phyloP scores from a whole-genome alignment of 1,140 invertebrate species.

The Eulimnadia texana region DNA sequence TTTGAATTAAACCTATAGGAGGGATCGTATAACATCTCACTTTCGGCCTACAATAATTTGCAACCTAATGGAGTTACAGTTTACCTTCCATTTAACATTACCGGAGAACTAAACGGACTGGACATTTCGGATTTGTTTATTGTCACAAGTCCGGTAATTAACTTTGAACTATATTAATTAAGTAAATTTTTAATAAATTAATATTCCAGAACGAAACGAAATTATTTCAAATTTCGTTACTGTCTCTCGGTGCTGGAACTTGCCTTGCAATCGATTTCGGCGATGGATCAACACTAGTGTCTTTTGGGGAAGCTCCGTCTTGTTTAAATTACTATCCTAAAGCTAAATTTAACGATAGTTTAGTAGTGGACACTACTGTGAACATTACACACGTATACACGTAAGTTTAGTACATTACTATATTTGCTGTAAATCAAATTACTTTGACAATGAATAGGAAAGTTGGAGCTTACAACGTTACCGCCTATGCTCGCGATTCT shows the following conservation, averaged over 20 bases:
- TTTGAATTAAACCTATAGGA: conserved; percentile 5
- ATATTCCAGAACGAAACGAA: neutral
- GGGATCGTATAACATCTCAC: neutral
- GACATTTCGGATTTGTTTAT: conserved; percentile 17
- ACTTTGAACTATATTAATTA: no score
- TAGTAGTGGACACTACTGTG: conserved; percentile 9
- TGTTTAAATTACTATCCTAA: conserved; percentile 16
- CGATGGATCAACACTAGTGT: conserved; percentile 21
- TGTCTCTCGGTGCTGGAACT: conserved; percentile 24
- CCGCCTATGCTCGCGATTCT: conserved; percentile 20
- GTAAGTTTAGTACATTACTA: conserved; percentile 12
- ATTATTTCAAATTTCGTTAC: conserved; percentile 24
- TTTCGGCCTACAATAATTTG: neutral
- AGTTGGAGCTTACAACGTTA: conserved; percentile 18
- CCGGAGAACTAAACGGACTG: conserved; percentile 13
- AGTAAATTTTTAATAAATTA: neutral
- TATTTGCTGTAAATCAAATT: neutral
- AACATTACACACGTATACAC: conserved; percentile 16
- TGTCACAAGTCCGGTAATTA: conserved; percentile 16
- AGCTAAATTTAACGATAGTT: conserved; percentile 4
- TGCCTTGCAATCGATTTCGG: conserved; percentile 30
- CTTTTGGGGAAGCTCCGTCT: conserved; percentile 17
- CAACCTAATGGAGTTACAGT: conserved; percentile 10
- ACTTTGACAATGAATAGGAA: conserved; percentile 5
- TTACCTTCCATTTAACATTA: conserved; percentile 17